Percentiles rank a stretch among this genome's conserved stretches.
Evolutionary conservation across 1,140 invertebrate species (phyloP).

Genomic region (Ooceraea biroi): DNA sequence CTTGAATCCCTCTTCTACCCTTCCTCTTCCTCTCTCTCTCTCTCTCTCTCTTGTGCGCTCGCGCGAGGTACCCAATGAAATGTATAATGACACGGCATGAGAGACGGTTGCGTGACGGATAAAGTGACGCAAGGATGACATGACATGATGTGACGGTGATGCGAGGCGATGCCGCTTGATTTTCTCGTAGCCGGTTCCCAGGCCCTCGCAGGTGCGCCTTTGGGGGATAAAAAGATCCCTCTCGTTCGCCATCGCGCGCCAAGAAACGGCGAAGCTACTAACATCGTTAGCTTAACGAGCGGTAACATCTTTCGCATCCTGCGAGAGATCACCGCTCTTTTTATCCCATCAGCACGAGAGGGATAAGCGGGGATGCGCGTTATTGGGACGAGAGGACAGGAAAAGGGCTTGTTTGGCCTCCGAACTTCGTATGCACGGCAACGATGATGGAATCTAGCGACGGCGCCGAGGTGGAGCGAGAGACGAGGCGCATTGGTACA

Average conservation of each 20-base stretch:
- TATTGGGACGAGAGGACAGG: background rate
- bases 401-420: conserved; percentile 13
- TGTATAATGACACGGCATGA: conserved; percentile 32
- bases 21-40: no score
- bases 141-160: conserved; percentile 58
- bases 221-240: no score
- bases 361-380: background rate
- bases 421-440: conserved; percentile 44
- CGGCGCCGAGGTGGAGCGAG: conserved; percentile 8
- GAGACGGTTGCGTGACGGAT: conserved; percentile 33
- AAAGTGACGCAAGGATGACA: conserved; percentile 53
- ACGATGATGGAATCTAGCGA: conserved; percentile 43
- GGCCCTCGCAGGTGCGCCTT: no score
- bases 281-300: conserved; percentile 69
- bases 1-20: conserved; percentile 1
- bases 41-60: no score
- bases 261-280: conserved; percentile 51
- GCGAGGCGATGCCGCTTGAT: conserved; percentile 3
- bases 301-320: conserved; percentile 6
- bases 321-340: conserved; percentile 37
- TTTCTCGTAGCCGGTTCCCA: background rate
- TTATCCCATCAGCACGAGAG: conserved; percentile 29
- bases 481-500: conserved; percentile 48
- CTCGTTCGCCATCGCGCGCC: background rate
- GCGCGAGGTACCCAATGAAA: conserved; percentile 18